phyloP scores from a whole-genome alignment of 2,113 vertebrate species.

The Sphaerodactylus townsendi region DNA sequence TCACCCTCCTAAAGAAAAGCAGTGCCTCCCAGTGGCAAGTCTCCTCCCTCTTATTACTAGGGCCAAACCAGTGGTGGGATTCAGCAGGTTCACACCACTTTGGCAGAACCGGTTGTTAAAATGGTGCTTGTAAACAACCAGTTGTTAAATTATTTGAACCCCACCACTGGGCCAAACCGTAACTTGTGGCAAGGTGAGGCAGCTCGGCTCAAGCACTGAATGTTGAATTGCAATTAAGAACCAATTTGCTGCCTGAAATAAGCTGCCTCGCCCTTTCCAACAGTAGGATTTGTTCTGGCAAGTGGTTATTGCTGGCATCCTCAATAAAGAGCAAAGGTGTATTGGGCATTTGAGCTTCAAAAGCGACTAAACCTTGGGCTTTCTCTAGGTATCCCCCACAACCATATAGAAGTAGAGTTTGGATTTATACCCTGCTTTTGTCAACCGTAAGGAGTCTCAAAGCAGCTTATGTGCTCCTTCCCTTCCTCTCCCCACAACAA shows the following conservation, averaged over 20 bases:
- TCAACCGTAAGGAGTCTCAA: too few relatives aligned
- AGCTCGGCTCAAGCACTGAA: not conserved
- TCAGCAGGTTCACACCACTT: too few relatives aligned
- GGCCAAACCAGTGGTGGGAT: too few relatives aligned
- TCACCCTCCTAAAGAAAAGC: not conserved
- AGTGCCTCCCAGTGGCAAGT: too few relatives aligned
- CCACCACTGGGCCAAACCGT: not conserved
- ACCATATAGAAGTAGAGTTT: too few relatives aligned
- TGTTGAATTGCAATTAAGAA: not conserved
- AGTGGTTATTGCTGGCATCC: not conserved
- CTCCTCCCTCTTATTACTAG: not conserved
- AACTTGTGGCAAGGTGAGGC: accelerated
- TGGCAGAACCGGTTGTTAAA: too few relatives aligned
- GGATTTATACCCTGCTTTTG: too few relatives aligned
- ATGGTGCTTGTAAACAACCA: too few relatives aligned
- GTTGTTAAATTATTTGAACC: too few relatives aligned
- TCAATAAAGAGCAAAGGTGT: not conserved
- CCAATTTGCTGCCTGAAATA: not conserved
- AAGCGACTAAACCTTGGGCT: not conserved
- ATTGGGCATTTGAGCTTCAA: not conserved
- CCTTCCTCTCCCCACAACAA: too few relatives aligned
- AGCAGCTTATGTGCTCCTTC: too few relatives aligned
- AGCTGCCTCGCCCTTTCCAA: not conserved
- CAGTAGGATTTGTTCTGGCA: not conserved
- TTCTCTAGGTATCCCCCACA: not conserved